Evolutionary conservation across 2,888 invertebrate genomes (phyloP).

Genomic region (Amphipyra berbera): DNA sequence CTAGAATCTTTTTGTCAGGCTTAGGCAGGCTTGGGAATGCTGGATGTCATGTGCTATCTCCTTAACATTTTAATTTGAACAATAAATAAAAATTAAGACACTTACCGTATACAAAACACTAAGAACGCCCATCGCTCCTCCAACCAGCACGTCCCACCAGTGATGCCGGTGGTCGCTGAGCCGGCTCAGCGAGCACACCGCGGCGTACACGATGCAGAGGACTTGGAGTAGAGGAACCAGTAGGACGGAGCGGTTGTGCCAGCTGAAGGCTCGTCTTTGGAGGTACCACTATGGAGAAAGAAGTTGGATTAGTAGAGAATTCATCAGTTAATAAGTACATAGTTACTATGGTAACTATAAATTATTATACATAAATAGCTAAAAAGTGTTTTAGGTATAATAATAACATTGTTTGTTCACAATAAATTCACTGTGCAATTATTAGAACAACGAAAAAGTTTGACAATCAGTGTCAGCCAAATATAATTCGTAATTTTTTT

Average conservation of each 20-base stretch:
- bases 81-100: conserved; percentile 2
- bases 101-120: conserved; percentile 91
- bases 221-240: conserved; percentile 91
- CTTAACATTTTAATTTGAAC: too few relatives aligned
- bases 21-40: too few relatives aligned
- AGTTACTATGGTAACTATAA: too few relatives aligned
- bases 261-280: conserved; percentile 88
- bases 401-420: too few relatives aligned
- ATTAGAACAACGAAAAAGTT: neutral
- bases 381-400: too few relatives aligned
- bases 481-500: neutral
- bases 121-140: conserved; percentile 89
- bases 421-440: too few relatives aligned
- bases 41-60: too few relatives aligned
- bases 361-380: too few relatives aligned
- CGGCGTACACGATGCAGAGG: conserved; percentile 90
- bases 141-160: conserved; percentile 94
- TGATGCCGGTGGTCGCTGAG: conserved; percentile 94
- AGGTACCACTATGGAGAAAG: conserved; percentile 90
- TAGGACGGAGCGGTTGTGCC: conserved; percentile 84
- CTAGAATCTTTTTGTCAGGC: too few relatives aligned
- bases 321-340: too few relatives aligned
- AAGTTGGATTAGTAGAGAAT: neutral
- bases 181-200: conserved; percentile 91
- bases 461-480: conserved; percentile 2